Evolutionary conservation across 2,113 vertebrate genomes (phyloP), one percentile per base, ranked within the genome.

Genomic region (Trochalopteron elliotii): DNA sequence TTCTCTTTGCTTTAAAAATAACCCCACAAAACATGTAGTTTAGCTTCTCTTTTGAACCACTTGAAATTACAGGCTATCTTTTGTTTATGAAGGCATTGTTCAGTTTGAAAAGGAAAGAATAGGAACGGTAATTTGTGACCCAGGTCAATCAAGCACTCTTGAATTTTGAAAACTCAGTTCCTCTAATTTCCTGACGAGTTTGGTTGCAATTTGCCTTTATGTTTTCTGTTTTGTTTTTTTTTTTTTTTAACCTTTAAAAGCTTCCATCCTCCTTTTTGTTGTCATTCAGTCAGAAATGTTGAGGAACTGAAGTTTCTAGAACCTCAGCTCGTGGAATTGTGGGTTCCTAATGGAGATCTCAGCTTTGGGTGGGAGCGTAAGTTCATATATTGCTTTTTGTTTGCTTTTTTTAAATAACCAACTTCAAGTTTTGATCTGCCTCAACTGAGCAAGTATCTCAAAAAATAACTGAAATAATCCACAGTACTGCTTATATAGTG

Each of bases 41-140:
- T 65, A 85, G 15, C 19, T 90, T 95, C 12, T 22, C 16, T 89
- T 82, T 94, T 76, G 65, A 79, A 67, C 15, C 28, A 72, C 14
- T 40, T 93, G 67, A 94, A 96, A 94, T 95, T 95, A 85, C 25
- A 30, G 33, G 39, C 68, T 33, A 14, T 89, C 70, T 84, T 83
- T 79, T 93, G 57, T 83, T 90, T 94, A 45, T 59, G 67, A 87
- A 91, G 21, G 15, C 59, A 75, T 83, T 89, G 71, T 88, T 89
- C 90, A 37, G 33, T 81, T 82, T 79, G 35, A 87, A 60, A 60
- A 93, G 27, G 27, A 83, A 90, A 89, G 59, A 80, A n/a, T 52
- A 89, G 49, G 69, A 83, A 71, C 25, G 50, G 72, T 75, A 75
- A 71, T 81, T 91, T 91, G 40, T 7, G 12, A 94, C 65, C 56